phyloP scores from a whole-genome alignment of 2,797 vertebrate species.

The Ptychobarbus kaznakovi region DNA sequence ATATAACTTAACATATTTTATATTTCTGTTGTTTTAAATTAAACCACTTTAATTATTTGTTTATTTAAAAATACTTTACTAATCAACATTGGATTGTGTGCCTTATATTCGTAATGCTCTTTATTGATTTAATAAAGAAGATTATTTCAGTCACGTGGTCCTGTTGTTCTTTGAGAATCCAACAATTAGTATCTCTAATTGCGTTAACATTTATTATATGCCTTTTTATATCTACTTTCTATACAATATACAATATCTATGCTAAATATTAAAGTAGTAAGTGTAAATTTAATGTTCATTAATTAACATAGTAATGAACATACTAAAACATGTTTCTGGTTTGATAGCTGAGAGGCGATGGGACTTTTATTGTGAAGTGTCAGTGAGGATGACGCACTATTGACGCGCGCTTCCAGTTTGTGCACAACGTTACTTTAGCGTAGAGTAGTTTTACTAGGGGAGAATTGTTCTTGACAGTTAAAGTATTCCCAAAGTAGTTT shows the following conservation, averaged over 20 bases:
- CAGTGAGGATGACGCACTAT: not conserved
- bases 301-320: too few relatives aligned
- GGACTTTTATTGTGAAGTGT: slow-evolving; percentile 43
- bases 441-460: not conserved
- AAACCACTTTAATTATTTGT: not conserved
- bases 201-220: not conserved
- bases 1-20: slow-evolving; percentile 7
- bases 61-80: slow-evolving; percentile 18
- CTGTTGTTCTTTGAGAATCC: not conserved
- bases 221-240: not conserved
- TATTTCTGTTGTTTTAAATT: not conserved
- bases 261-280: too few relatives aligned
- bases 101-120: not conserved
- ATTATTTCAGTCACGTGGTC: not conserved
- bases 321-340: too few relatives aligned
- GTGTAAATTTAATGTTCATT: too few relatives aligned
- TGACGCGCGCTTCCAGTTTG: slow-evolving; percentile 1
- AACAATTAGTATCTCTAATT: not conserved
- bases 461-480: not conserved
- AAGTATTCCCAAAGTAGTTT: too few relatives aligned
- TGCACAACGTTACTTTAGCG: not conserved
- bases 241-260: too few relatives aligned
- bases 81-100: slow-evolving; percentile 9
- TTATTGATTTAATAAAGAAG: slow-evolving; percentile 9
- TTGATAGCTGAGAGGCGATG: not conserved